phyloP scores from a whole-genome alignment of 2,888 invertebrate genomes.

The Nasonia oneida region DNA sequence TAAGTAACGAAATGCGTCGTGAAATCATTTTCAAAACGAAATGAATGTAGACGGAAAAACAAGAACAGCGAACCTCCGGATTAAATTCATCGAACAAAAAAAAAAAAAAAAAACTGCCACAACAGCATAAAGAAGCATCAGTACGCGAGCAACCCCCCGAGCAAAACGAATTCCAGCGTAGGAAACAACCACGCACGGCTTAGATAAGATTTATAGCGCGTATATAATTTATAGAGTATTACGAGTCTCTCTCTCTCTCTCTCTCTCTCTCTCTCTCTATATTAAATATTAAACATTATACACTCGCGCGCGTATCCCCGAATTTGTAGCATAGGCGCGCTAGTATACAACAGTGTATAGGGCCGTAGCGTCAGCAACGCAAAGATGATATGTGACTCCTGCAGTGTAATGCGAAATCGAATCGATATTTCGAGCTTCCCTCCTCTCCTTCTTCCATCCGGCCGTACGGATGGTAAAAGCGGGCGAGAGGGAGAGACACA shows the following conservation, averaged over 20 bases:
- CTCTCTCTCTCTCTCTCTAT: too few species aligned
- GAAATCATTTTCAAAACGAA: too few species aligned
- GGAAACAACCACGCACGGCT: not conserved
- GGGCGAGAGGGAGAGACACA: slow-evolving; percentile 14
- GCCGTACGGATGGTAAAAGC: not conserved
- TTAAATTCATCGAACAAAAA: too few species aligned
- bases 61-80: too few species aligned
- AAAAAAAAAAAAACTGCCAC: not conserved
- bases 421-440: slow-evolving; percentile 43
- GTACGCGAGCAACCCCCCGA: not conserved
- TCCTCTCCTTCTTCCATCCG: slow-evolving; percentile 13
- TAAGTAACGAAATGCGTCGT: too few species aligned
- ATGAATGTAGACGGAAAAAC: too few species aligned
- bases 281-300: slow-evolving; percentile 22
- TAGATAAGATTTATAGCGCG: slow-evolving; percentile 28
- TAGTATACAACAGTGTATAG: not conserved
- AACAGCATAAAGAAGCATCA: not conserved
- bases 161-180: slow-evolving; percentile 11
- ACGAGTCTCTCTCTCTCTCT: not conserved
- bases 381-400: slow-evolving; percentile 59
- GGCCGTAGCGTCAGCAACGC: slow-evolving; percentile 27
- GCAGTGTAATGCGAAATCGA: slow-evolving; percentile 57
- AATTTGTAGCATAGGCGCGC: slow-evolving; percentile 35
- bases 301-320: not conserved
- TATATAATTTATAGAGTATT: slow-evolving; percentile 52